phyloP scores from a whole-genome alignment of 2,113 vertebrate genomes.

The Channa argus region DNA sequence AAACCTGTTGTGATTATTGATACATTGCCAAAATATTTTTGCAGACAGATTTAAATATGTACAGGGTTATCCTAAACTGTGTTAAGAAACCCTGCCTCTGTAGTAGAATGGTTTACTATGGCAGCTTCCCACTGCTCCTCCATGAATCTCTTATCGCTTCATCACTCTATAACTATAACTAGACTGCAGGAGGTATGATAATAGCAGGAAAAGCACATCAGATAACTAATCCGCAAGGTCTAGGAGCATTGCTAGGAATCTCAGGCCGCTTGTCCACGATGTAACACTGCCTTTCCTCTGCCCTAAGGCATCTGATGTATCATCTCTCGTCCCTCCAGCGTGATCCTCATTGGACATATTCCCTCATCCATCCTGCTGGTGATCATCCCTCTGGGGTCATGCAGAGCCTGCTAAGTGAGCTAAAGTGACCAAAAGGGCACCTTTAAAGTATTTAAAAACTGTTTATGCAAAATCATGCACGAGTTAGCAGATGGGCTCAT shows the following conservation, averaged over 20 bases:
- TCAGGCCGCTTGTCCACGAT: constrained; percentile 43
- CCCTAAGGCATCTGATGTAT: constrained; percentile 27
- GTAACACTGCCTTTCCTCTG: constrained; percentile 23
- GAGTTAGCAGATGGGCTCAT: constrained; percentile 55
- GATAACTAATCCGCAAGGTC: constrained; percentile 44
- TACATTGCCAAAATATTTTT: constrained; percentile 4
- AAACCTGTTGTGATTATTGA: not conserved
- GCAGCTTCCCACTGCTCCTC: constrained; percentile 10
- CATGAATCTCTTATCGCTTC: constrained; percentile 16
- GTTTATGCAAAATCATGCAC: constrained; percentile 45
- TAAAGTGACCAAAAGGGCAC: constrained; percentile 12
- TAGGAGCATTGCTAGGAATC: constrained; percentile 41
- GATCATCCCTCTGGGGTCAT: constrained; percentile 22
- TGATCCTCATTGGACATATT: constrained; percentile 15
- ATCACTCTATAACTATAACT: constrained; percentile 25
- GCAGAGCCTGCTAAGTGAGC: constrained; percentile 9
- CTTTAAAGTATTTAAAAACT: constrained; percentile 22
- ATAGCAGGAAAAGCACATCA: constrained; percentile 26
- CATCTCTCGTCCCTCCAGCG: constrained; percentile 25
- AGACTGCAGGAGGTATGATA: constrained; percentile 49
- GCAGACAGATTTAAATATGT: not conserved
- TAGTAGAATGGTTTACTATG: constrained; percentile 14
- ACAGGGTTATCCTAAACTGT: not conserved
- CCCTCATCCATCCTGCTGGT: constrained; percentile 1
- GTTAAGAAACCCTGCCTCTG: not conserved